Base-by-base conservation (phyloP, 2,113 vertebrate species). In the Mustela lutreola region DNA sequence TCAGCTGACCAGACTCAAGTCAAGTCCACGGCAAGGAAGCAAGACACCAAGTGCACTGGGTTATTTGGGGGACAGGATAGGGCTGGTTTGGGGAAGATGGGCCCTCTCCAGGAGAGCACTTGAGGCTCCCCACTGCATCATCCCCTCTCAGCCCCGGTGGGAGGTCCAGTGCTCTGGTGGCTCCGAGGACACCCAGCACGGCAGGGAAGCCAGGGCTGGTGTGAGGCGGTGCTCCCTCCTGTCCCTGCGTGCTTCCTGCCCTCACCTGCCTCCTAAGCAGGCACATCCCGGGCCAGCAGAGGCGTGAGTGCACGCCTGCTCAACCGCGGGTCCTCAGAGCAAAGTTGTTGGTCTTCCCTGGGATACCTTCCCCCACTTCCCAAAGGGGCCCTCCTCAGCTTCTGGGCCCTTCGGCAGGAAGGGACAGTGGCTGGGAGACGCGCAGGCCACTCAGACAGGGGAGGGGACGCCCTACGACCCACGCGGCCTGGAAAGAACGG, bases 391-490 rank as follows among this genome's bases (percentile, higher is more conserved):
- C 11, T 48, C n/a, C 42, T 45, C 9, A 6, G 28, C 70, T 67
- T 58, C 39, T 0, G 2, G 70, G 31, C 22, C 31, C 21, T 76
- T 65, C 50, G 79, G 87, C 65, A 26, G 76, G 67, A 60, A 67
- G 87, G 62, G 15, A 9, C 36, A 7, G 22, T 7, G 76, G 28
- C 87, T 14, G 28, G 60, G n/a, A 5, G 18, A 24, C 2, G 4
- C 2, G 1, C 15, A 22, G 48, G 50, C 4, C 6, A 0, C 36
- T 1, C 11, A 24, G 31, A 2, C 42, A 0, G 9, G 14, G 16
- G 1, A 33, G 18, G 42, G 28, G 56, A 31, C 50, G 62, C 53
- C 33, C 88, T 33, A 2, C 58, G 5, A 11, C 75, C 83, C 65
- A 11, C 39, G 9, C 3, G 7, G 39, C 5, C 84, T 12, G 28